These are phyloP conservation scores for Pristionchus entomophagus DNA, from an alignment of 2,888 invertebrate species.

Conservation along the genomic window DNA sequence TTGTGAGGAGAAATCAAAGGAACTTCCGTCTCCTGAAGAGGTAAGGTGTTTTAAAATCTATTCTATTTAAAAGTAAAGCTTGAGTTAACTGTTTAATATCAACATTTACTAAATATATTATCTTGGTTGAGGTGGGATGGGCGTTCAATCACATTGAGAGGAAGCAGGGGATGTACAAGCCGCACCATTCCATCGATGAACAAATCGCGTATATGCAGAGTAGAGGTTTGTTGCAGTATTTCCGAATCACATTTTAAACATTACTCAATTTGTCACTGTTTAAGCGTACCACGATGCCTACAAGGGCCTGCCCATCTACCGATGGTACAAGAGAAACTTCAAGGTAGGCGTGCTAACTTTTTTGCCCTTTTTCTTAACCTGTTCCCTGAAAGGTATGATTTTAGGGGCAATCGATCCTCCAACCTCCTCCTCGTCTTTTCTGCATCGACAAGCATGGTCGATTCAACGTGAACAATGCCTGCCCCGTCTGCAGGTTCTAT, in stretches of 20 bases:
- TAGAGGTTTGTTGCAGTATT: conserved; percentile 58
- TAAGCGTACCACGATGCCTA: conserved; percentile 71
- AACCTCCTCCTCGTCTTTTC: conserved; percentile 72
- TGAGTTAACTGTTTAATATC: too few relatives aligned
- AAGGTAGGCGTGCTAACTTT: conserved; percentile 51
- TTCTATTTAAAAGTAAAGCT: too few relatives aligned
- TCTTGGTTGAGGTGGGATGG: conserved; percentile 58
- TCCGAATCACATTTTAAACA: too few relatives aligned
- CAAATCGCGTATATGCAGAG: conserved; percentile 74
- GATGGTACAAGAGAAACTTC: conserved; percentile 72
- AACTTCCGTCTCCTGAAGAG: conserved; percentile 60
- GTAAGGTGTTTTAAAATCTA: conserved; percentile 45
- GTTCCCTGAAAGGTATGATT: too few relatives aligned
- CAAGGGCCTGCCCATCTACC: conserved; percentile 70
- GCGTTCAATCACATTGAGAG: conserved; percentile 72
- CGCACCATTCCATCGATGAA: conserved; percentile 70
- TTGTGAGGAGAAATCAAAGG: conserved; percentile 53
- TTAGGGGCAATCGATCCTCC: conserved; percentile 67
- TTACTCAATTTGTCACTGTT: not conserved
- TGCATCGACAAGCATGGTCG: conserved; percentile 73
- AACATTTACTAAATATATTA: not conserved
- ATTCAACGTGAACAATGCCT: conserved; percentile 73
- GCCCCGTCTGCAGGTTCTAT: conserved; percentile 65
- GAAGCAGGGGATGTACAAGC: conserved; percentile 73
- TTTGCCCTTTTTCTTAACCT: not conserved